A percentile compares a stretch with the other conserved stretches of the same genome.
phyloP scores from a whole-genome alignment of 2,797 vertebrate genomes.

The Pteropus rufus region DNA sequence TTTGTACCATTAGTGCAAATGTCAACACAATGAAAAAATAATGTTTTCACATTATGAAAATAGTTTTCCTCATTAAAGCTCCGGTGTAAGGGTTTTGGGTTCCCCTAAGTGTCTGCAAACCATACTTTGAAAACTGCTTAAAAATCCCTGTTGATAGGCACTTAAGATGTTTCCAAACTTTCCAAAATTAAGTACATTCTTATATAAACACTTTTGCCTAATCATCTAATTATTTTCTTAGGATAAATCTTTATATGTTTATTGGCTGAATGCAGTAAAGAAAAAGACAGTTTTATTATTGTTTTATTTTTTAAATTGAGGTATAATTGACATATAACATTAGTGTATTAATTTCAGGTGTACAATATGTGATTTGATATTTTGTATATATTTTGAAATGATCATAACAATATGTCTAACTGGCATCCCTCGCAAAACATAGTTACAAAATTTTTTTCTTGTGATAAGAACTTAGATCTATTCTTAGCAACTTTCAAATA shows the following conservation, averaged over 20 bases:
- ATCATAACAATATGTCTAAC: neutral
- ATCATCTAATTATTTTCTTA: neutral
- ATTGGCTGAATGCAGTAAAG: neutral
- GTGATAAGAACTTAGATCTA: neutral
- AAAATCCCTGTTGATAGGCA: neutral
- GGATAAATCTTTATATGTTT: neutral
- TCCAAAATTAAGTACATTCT: neutral
- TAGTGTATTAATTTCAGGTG: neutral
- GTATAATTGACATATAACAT: neutral
- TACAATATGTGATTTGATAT: neutral
- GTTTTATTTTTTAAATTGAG: neutral
- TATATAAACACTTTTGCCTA: neutral
- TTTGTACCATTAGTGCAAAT: neutral
- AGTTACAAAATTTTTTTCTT: neutral
- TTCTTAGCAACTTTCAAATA: neutral
- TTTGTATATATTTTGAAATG: neutral
- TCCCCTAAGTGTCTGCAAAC: neutral
- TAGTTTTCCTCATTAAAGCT: neutral
- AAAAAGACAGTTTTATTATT: neutral
- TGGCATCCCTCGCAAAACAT: neutral
- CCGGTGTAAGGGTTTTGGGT: neutral
- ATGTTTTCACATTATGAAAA: neutral
- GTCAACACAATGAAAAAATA: neutral
- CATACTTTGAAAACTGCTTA: neutral
- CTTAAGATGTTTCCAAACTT: neutral